Percentiles rank a stretch among this genome's conserved stretches.
Conservation (phyloP, 2,797 vertebrate species). For the Rhinophrynus dorsalis region DNA sequence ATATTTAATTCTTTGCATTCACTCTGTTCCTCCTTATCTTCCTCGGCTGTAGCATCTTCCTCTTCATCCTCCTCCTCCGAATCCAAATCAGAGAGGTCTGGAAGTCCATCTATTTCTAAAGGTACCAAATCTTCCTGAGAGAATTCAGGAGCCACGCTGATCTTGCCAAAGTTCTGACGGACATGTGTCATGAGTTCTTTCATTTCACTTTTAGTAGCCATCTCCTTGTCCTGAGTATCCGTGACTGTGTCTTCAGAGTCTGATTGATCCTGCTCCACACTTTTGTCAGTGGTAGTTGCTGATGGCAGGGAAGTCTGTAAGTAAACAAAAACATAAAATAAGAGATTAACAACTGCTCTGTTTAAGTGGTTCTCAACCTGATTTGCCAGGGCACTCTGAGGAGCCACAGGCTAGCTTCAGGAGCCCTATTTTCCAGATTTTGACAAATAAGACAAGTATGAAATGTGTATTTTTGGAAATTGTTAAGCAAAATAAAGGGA, state of each 20-base stretch:
- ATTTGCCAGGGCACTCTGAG: too few species aligned
- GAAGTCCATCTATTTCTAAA: constrained; percentile 80
- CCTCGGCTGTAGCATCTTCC: constrained; percentile 34
- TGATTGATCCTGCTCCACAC: constrained; percentile 29
- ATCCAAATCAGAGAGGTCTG: constrained; percentile 63
- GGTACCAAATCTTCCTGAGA: constrained; percentile 87
- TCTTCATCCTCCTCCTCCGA: constrained; percentile 62
- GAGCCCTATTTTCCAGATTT: too few species aligned
- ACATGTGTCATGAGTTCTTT: constrained; percentile 77
- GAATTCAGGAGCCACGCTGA: constrained; percentile 89
- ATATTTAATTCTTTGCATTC: neutral
- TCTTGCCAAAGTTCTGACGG: constrained; percentile 92
- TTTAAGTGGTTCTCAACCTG: too few species aligned
- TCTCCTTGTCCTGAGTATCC: constrained; percentile 6
- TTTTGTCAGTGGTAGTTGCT: neutral
- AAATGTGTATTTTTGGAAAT: too few species aligned
- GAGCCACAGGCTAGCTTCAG: too few species aligned
- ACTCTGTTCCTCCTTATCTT: constrained; percentile 52
- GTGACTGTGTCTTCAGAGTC: neutral
- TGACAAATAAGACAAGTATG: too few species aligned
- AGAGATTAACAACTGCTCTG: too few species aligned
- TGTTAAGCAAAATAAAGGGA: too few species aligned
- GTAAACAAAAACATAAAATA: neutral
- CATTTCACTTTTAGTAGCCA: constrained; percentile 48
- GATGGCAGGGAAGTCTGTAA: neutral